These are phyloP conservation scores for Hirudinaria manillensis DNA, from an alignment of 2,888 invertebrate genomes.

Conservation along the genomic window DNA sequence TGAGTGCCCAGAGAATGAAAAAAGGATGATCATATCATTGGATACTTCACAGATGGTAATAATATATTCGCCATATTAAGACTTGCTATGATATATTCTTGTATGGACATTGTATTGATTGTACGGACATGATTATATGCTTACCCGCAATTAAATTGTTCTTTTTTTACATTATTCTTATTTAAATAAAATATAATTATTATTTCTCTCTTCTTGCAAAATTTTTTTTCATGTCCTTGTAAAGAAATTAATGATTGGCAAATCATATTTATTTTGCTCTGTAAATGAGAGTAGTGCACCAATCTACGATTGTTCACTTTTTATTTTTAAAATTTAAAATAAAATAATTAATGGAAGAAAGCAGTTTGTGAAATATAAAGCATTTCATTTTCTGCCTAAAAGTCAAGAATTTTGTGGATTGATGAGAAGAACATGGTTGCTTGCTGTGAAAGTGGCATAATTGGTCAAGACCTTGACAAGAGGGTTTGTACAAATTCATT, in stretches of 20 bases:
- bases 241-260: no score
- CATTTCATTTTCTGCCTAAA: conserved; percentile 23
- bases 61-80: background rate
- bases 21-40: conserved; percentile 74
- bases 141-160: no score
- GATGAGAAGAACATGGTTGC: conserved; percentile 76
- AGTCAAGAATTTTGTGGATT: conserved; percentile 85
- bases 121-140: no score
- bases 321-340: no score
- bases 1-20: conserved; percentile 73
- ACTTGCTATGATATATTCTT: background rate
- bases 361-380: background rate
- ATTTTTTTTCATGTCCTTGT: no score
- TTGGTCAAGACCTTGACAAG: conserved; percentile 87
- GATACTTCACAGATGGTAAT: conserved; percentile 86
- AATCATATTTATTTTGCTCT: no score
- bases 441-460: conserved; percentile 80
- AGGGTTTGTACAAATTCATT: conserved; percentile 45
- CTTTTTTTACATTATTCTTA: background rate
- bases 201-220: no score
- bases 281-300: no score
- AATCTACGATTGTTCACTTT: no score
- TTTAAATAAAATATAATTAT: background rate
- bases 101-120: background rate
- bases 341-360: background rate